A percentile compares a stretch with the other conserved stretches of the same genome.
These are phyloP conservation scores for Phalacrocorax pelagicus DNA, from an alignment of 2,113 vertebrate species.

Conservation along the genomic window DNA sequence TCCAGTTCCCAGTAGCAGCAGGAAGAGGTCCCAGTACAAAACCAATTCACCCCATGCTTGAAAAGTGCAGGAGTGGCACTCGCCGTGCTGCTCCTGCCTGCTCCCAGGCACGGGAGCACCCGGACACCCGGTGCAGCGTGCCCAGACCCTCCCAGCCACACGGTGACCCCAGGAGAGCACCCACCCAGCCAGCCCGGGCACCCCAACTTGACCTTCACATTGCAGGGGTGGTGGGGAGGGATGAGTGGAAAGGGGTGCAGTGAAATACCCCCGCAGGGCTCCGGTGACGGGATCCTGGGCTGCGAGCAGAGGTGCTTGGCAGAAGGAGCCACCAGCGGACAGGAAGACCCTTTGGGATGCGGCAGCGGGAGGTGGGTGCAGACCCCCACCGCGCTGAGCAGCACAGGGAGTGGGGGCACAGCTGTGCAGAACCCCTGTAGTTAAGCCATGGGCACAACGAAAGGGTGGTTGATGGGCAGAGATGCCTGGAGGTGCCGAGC, in stretches of 20 bases:
- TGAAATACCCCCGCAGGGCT: not conserved
- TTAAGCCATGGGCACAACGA: not conserved
- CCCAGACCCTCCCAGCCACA: not conserved
- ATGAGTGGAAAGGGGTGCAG: not conserved
- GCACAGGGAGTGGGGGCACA: not conserved
- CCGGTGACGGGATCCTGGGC: accelerated
- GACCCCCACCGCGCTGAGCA: not conserved
- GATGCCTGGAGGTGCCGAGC: not conserved
- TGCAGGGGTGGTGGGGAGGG: not conserved
- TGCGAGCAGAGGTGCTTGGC: not conserved
- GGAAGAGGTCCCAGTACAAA: not conserved
- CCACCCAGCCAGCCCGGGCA: accelerated
- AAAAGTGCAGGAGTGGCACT: not conserved
- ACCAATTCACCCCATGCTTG: not conserved
- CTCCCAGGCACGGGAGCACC: not conserved
- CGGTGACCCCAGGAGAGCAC: not conserved
- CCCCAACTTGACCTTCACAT: not conserved
- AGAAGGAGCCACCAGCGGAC: not conserved
- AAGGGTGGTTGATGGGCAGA: not conserved
- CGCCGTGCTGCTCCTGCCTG: not conserved
- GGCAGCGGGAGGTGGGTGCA: not conserved
- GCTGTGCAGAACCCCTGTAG: not conserved
- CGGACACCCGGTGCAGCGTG: not conserved
- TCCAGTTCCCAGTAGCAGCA: not conserved
- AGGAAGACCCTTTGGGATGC: not conserved